phyloP scores from a whole-genome alignment of 1,140 invertebrate genomes.

The Drosophila obscura region DNA sequence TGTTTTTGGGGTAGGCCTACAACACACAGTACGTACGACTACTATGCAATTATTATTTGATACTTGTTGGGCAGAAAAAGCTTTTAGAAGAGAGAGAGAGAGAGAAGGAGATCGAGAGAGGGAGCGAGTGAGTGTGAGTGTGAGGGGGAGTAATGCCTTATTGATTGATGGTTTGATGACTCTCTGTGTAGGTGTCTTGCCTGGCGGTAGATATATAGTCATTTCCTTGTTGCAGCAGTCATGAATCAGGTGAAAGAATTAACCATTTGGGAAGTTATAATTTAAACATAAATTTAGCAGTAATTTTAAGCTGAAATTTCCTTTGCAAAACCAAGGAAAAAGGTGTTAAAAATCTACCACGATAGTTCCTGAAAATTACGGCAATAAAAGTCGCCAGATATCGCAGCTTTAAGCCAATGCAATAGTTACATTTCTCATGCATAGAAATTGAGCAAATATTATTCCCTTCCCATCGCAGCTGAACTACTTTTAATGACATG shows the following conservation, averaged over 20 bases:
- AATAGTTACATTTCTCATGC: too few species aligned
- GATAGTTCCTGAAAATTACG: too few species aligned
- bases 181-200: slow-evolving; percentile 4
- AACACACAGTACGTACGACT: slow-evolving; percentile 14
- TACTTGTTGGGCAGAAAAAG: slow-evolving; percentile 5
- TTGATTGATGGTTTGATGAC: slow-evolving; percentile 18
- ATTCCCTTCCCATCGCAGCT: background rate
- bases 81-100: background rate
- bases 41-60: slow-evolving; percentile 19
- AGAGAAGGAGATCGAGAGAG: too few species aligned
- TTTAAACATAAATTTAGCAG: background rate
- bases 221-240: slow-evolving; percentile 12
- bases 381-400: too few species aligned
- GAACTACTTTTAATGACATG: slow-evolving; percentile 32
- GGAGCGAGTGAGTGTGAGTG: background rate
- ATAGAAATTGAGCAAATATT: too few species aligned
- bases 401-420: too few species aligned
- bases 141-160: background rate
- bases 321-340: too few species aligned
- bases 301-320: background rate
- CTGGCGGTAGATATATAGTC: slow-evolving; percentile 8
- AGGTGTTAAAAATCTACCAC: too few species aligned
- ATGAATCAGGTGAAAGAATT: slow-evolving; percentile 10
- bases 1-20: too few species aligned
- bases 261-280: background rate